A percentile compares a stretch with the other conserved stretches of the same genome.
These are phyloP conservation scores for Ganaspis sp. DNA, from an alignment of 1,140 invertebrate species.

Conservation along the genomic window DNA sequence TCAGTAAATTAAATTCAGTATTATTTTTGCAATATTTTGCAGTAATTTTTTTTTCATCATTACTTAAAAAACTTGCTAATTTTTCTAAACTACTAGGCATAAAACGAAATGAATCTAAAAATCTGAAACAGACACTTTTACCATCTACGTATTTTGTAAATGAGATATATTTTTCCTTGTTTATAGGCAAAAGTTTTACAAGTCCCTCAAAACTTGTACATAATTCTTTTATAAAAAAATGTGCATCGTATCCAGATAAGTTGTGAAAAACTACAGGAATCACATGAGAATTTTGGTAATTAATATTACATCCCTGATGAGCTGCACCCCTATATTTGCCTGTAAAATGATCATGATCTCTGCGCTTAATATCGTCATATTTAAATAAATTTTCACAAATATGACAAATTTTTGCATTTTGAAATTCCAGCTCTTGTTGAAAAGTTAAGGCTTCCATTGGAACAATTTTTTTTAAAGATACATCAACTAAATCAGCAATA, in stretches of 20 bases:
- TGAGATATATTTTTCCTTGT: conserved; percentile 53
- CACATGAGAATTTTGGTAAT: conserved; percentile 55
- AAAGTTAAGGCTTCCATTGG: conserved; percentile 25
- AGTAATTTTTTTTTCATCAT: neutral
- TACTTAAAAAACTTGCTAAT: neutral
- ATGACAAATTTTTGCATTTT: conserved; percentile 31
- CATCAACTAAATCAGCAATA: conserved; percentile 36
- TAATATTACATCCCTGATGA: conserved; percentile 66
- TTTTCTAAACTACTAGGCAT: conserved; percentile 41
- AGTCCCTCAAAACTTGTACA: conserved; percentile 17
- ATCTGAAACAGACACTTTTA: conserved; percentile 33
- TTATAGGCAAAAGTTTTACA: conserved; percentile 44
- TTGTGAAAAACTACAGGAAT: conserved; percentile 66
- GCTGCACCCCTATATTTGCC: conserved; percentile 61
- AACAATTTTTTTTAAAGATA: conserved; percentile 18
- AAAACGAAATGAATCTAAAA: conserved; percentile 45
- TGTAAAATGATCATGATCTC: conserved; percentile 67
- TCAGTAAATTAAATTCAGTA: neutral
- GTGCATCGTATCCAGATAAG: conserved; percentile 61
- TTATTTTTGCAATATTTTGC: neutral
- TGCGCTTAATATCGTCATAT: conserved; percentile 35
- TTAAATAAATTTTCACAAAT: conserved; percentile 35
- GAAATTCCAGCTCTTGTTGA: conserved; percentile 15
- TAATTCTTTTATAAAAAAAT: conserved; percentile 49
- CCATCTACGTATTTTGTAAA: conserved; percentile 48